Base-by-base conservation (phyloP, 2,113 vertebrate species). In the Periophthalmus modestus region DNA sequence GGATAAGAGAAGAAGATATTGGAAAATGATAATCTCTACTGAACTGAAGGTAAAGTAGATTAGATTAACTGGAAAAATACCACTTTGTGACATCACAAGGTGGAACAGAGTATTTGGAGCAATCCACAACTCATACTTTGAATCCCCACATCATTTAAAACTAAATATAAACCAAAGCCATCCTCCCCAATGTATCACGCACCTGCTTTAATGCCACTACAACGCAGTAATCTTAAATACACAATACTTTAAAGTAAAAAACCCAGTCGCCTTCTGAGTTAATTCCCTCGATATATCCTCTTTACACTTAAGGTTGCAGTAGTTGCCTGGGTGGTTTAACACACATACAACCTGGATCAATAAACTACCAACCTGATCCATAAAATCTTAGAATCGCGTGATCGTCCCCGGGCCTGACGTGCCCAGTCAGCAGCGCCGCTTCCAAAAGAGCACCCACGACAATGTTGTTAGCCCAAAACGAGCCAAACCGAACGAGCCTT, bases 401-500 rank as follows among this genome's bases (percentile, higher is more conserved):
- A 69, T 23, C 72, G 63, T 50, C 66, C 78, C 24, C 33, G n/a
- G 59, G 65, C 63, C 34, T 78, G 57, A 72, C 58, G 24, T 50
- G 83, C 85, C 65, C 34, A 71, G 58, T 88, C 85, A 85, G 83
- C 83, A 79, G 23, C 67, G 63, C 48, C 21, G 48, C 70, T 36
- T 46, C 72, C 75, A 79, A 77, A 80, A 83, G 73, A 69, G 72
- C 72, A 65, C 58, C 58, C 75, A 74, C 79, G 85, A 85, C 82
- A 85, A 75, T 72, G 68, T n/a, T 80, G 82, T 80, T 75, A 21
- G 67, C n/a, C n/a, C n/a, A n/a, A n/a, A n/a, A n/a, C 5, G 50
- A 48, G 59, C 36, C 72, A 74, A 85, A 84, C 83, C 83, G 74
- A 86, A 67, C 66, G 58, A 72, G 71, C 74, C 69, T 63, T 75